A percentile compares a stretch with the other conserved stretches of the same genome.
Evolutionary conservation across 2,888 invertebrate species (phyloP).

Genomic region (Prosapia bicincta): DNA sequence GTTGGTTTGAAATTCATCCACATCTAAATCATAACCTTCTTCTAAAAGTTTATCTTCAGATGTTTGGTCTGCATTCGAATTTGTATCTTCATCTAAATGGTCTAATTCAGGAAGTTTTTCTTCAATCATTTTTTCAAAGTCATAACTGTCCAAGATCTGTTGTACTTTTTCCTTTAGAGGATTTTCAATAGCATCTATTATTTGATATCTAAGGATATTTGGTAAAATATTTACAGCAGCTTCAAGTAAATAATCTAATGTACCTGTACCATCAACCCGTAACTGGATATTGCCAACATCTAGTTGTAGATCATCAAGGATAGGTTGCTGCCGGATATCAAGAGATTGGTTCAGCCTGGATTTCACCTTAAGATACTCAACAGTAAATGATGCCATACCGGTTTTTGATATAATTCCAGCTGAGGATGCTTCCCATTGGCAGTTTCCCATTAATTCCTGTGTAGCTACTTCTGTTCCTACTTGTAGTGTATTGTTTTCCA

Average conservation of each 20-base stretch:
- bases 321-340: conserved; percentile 69
- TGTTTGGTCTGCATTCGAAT: background rate
- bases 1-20: background rate
- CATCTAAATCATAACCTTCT: background rate
- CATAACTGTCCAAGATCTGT: conserved; percentile 64
- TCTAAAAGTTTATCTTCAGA: background rate
- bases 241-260: conserved; percentile 78
- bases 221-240: conserved; percentile 76
- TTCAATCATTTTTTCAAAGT: conserved; percentile 70
- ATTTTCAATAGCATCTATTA: conserved; percentile 79
- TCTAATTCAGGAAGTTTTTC: conserved; percentile 66
- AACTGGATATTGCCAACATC: conserved; percentile 83
- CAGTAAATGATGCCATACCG: conserved; percentile 71
- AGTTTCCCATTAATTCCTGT: conserved; percentile 70
- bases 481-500: conserved; percentile 66
- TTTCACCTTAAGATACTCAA: conserved; percentile 60
- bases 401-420: conserved; percentile 64
- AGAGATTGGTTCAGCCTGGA: conserved; percentile 69
- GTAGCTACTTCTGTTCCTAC: conserved; percentile 73
- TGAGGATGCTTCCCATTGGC: conserved; percentile 73
- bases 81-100: conserved; percentile 39
- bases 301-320: conserved; percentile 69
- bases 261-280: conserved; percentile 81
- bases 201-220: conserved; percentile 81
- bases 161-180: conserved; percentile 71